Evolutionary conservation across 2,113 vertebrate genomes (phyloP), one percentile per base, ranked within the genome.

Genomic region (Hyperopisus bebe): DNA sequence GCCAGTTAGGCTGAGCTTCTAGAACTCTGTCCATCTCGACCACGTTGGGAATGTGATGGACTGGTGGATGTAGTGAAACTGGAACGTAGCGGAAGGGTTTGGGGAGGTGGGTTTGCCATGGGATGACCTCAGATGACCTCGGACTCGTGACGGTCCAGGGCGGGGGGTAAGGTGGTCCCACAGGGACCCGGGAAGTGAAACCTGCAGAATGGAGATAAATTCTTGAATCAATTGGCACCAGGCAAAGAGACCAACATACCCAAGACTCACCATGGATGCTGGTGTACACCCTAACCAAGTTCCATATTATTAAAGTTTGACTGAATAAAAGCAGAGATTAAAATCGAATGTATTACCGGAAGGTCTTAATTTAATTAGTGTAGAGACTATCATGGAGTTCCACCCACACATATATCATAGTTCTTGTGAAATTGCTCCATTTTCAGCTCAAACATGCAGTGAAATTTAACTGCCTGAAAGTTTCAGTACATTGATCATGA

Each of bases 151-250:
- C 89, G 95, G 1, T 96, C 97, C 62, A 99, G 95, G 47, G 98
- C 98, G 90, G 93, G 94, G 2, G 98, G 98, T 91, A 99, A 92
- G 0, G 97, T 99, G 0, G 91, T 96, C 39, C 97, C 98, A 94
- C 98, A 98, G 1, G 96, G 97, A 24, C 98, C 98, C 77, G 95
- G 93, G 93, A 99, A 98, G 93, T 98, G 97, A 90, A 97, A 97
- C 94, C 98, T 99, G 95, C 24, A 93, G 90, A 0, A 62, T 15
- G 88, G 13, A 77, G 88, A 70, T 10, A 21, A 53, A 62, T 35
- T 39, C 50, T 42, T 17, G 21, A 5, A 84, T 39, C 48, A 17
- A 66, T 13, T 39, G 17, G 3, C 87, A 58, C 53, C 35, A 62
- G 21, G 87, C 3, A 50, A 7, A 58, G 8, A 53, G 48, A 55